These are phyloP conservation scores for Tor tambroides DNA, from an alignment of 2,113 vertebrate genomes.

Conservation along the genomic window DNA sequence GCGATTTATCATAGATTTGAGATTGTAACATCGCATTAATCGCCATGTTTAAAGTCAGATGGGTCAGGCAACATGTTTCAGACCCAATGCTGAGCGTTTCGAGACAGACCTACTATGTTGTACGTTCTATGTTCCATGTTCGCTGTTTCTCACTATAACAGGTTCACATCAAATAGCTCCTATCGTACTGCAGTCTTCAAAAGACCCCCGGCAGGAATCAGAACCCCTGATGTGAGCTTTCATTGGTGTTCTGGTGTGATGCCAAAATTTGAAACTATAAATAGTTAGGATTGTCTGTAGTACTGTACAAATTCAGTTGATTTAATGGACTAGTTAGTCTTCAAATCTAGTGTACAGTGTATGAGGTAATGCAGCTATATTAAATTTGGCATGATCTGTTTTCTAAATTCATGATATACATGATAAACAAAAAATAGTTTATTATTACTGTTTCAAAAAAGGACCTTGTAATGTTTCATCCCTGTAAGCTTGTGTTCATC, in stretches of 20 bases:
- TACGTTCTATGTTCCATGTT: background rate
- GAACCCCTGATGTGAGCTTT: constrained; percentile 20
- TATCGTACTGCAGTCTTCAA: constrained; percentile 9
- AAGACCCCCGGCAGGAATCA: constrained; percentile 23
- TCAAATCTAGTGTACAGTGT: too few relatives aligned
- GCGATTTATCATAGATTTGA: background rate
- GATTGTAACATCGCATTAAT: too few relatives aligned
- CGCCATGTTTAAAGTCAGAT: too few relatives aligned
- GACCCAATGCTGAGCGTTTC: background rate
- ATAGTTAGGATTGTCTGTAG: background rate
- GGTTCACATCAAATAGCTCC: background rate
- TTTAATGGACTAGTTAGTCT: too few relatives aligned
- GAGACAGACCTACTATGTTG: background rate
- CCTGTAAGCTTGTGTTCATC: too few relatives aligned
- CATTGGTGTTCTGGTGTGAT: constrained; percentile 11
- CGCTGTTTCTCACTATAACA: background rate
- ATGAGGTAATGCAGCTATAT: too few relatives aligned
- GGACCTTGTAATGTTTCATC: too few relatives aligned
- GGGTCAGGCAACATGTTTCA: background rate
- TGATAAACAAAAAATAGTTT: too few relatives aligned
- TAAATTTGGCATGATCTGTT: too few relatives aligned
- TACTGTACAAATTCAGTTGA: background rate
- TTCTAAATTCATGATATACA: too few relatives aligned
- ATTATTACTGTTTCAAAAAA: too few relatives aligned
- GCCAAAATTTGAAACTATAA: constrained; percentile 35